Conservation (phyloP, 2,797 vertebrate genomes). For the Channa striata region DNA sequence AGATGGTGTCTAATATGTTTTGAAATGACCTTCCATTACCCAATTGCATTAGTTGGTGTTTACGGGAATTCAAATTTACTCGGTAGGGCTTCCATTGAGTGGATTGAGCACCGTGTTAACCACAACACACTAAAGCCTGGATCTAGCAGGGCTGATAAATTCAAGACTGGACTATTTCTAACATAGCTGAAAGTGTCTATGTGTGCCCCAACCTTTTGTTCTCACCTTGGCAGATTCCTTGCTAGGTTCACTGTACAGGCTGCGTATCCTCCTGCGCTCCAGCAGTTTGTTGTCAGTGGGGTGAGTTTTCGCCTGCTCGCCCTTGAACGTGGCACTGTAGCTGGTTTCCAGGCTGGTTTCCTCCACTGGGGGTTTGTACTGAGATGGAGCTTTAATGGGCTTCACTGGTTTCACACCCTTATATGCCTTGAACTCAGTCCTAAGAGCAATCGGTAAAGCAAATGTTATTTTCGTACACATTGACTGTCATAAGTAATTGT, state of each 20-base stretch:
- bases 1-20: too few relatives aligned
- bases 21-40: conserved; percentile 2
- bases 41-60: not conserved
- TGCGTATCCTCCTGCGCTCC: conserved; percentile 97
- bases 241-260: conserved; percentile 93
- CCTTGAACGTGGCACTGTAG: conserved; percentile 95
- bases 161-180: not conserved
- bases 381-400: conserved; percentile 89
- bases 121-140: not conserved
- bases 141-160: not conserved
- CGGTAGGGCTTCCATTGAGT: not conserved
- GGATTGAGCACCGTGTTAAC: not conserved
- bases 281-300: conserved; percentile 89
- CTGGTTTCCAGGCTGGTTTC: conserved; percentile 93
- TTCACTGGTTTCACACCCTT: conserved; percentile 93
- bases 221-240: conserved; percentile 94
- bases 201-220: not conserved
- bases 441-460: conserved; percentile 56
- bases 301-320: conserved; percentile 89
- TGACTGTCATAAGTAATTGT: too few relatives aligned
- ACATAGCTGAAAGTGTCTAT: not conserved
- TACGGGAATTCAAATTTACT: not conserved
- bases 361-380: conserved; percentile 89
- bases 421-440: conserved; percentile 97
- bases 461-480: not conserved